Evolutionary conservation across 2,113 vertebrate species (phyloP).

Genomic region (Geococcyx californianus): DNA sequence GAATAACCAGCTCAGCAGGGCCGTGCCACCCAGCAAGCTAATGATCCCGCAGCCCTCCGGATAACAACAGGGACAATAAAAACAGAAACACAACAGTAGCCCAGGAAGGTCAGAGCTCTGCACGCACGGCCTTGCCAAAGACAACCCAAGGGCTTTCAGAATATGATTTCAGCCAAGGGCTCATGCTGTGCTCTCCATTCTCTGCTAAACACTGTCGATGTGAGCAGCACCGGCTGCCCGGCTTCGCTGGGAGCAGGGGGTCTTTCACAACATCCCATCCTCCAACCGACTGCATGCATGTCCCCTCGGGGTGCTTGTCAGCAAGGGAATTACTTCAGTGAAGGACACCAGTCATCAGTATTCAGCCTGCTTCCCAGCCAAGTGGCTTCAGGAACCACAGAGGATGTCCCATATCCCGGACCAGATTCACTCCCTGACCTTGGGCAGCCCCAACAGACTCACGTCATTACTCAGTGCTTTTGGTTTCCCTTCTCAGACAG

Average conservation of each 20-base stretch:
- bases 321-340: not conserved
- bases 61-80: not conserved
- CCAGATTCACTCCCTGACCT: not conserved
- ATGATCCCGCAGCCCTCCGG: not conserved
- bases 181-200: not conserved
- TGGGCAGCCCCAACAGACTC: not conserved
- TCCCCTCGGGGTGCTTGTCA: not conserved
- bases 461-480: fast-evolving
- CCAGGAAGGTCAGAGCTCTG: not conserved
- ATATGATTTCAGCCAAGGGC: not conserved
- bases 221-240: not conserved
- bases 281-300: not conserved
- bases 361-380: not conserved
- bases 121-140: not conserved
- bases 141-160: not conserved
- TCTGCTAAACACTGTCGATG: not conserved
- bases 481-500: not conserved
- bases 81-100: not conserved
- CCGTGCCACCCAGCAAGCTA: not conserved
- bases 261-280: not conserved
- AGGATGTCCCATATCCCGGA: not conserved
- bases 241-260: not conserved
- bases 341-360: not conserved
- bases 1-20: not conserved
- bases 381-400: not conserved